These are phyloP conservation scores for Ferrisia virgata DNA, from an alignment of 2,888 invertebrate genomes.

Conservation along the genomic window DNA sequence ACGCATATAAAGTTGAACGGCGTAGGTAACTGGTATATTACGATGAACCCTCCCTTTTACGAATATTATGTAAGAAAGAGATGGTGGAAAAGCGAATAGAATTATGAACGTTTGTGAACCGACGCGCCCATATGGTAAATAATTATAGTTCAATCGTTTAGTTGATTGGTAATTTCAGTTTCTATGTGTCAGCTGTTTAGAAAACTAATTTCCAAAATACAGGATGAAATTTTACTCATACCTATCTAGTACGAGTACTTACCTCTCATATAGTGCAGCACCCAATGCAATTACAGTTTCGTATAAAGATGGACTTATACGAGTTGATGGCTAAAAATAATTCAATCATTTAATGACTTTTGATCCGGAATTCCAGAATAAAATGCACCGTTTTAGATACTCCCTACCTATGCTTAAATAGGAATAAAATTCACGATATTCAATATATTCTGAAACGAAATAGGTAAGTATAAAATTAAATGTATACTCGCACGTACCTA, in stretches of 20 bases:
- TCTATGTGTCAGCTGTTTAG: background rate
- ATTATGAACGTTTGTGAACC: background rate
- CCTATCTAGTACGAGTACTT: too few relatives aligned
- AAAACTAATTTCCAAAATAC: background rate
- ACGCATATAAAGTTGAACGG: background rate
- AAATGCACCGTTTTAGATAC: too few relatives aligned
- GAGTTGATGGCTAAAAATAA: background rate
- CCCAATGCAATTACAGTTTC: background rate
- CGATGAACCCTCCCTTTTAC: background rate
- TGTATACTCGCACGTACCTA: too few relatives aligned
- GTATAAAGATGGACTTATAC: background rate
- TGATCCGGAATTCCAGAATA: too few relatives aligned
- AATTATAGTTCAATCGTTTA: background rate
- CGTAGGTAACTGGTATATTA: background rate
- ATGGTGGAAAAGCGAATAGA: slow-evolving; percentile 9
- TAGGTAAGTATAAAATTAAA: too few relatives aligned
- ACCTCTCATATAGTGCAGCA: background rate
- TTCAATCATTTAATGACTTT: too few relatives aligned
- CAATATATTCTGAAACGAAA: too few relatives aligned
- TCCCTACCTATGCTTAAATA: too few relatives aligned
- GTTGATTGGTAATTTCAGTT: background rate
- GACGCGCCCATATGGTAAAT: slow-evolving; percentile 14
- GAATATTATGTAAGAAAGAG: background rate
- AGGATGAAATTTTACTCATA: background rate
- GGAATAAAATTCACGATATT: too few relatives aligned